A percentile compares a stretch with the other conserved stretches of the same genome.
Conservation (phyloP, 2,888 invertebrate genomes). For the Bombylius major region DNA sequence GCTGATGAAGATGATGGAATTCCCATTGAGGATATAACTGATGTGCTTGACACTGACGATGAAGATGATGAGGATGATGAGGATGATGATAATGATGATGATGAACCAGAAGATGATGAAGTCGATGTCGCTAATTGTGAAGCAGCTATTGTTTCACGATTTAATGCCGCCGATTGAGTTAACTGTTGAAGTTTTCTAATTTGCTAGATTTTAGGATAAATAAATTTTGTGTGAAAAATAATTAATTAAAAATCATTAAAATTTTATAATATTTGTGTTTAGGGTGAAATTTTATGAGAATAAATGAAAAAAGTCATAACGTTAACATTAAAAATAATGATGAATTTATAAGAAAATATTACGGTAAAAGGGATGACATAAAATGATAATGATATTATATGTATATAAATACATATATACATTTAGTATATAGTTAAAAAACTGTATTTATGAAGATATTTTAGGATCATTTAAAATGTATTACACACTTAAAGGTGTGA, state of each 20-base stretch:
- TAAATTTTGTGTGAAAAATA: slow-evolving; percentile 16
- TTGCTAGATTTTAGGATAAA: slow-evolving; percentile 23
- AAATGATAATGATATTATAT: too few relatives aligned
- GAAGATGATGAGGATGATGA: slow-evolving; percentile 4
- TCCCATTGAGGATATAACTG: slow-evolving; percentile 1
- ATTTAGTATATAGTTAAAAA: too few relatives aligned
- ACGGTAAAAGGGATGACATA: too few relatives aligned
- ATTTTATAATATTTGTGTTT: neutral
- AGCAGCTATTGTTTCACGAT: slow-evolving; percentile 36
- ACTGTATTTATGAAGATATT: too few relatives aligned
- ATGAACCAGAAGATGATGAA: slow-evolving; percentile 11
- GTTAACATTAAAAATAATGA: too few relatives aligned
- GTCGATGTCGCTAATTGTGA: slow-evolving; percentile 37
- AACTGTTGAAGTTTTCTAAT: slow-evolving; percentile 36
- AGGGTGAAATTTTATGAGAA: too few relatives aligned
- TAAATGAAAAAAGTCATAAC: too few relatives aligned
- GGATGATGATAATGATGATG: neutral
- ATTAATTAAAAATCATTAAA: slow-evolving; percentile 1
- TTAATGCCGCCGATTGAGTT: slow-evolving; percentile 35
- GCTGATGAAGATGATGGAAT: slow-evolving; percentile 13
- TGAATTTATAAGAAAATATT: too few relatives aligned
- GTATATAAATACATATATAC: too few relatives aligned
- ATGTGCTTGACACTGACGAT: slow-evolving; percentile 7
- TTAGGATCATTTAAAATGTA: too few relatives aligned
- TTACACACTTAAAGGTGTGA: too few relatives aligned